Base-by-base conservation (phyloP, 2,888 invertebrate genomes). In the Amiota mariae region DNA sequence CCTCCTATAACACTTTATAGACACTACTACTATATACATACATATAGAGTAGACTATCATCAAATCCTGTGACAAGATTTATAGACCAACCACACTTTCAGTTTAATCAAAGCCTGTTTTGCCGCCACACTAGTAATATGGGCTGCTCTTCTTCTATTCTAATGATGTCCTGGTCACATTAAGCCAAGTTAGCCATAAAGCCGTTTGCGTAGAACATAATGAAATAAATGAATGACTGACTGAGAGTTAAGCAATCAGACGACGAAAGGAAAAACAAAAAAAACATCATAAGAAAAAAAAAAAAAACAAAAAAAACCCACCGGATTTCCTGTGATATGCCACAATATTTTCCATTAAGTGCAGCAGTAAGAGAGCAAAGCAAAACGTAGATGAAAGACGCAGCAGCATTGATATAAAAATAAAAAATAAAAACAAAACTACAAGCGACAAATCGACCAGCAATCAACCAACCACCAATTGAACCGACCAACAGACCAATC, bases 261-360 rank as follows among this genome's bases (percentile, higher is more conserved):
- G 36, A 36, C 8, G 36, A 36, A 6, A 36, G 8, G 36, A 36
- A 36, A 63, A 51, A 74, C n/a, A n/a, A n/a, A n/a, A n/a, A n/a
- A 70, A n/a, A 56, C 13, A 54, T 70, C 71, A 24, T 11, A 48
- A 56, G 63, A 71, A 76, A 77, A 61, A 24, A n/a, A 51, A 12
- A 15, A 54, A 18, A 63, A 51, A 64, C 24, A 66, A 56, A 85
- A 84, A 83, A 84, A 85, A 80, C 85, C 82, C 78, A 80, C 84
- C 84, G 84, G 84, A 84, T 84, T 84, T 84, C 84, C 84, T 84
- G 84, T 85, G 86, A 85, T 86, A 86, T 83, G 84, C 85, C 86
- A 84, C 86, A 85, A 84, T 85, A 86, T 86, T 86, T 86, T 86
- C 85, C 84, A 86, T 84, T 84, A 84, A 83, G 20, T 11, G n/a